Evolutionary conservation across 2,888 invertebrate genomes (phyloP), one percentile per base, ranked within the genome.

Genomic region (Caenorhabditis sp.): DNA sequence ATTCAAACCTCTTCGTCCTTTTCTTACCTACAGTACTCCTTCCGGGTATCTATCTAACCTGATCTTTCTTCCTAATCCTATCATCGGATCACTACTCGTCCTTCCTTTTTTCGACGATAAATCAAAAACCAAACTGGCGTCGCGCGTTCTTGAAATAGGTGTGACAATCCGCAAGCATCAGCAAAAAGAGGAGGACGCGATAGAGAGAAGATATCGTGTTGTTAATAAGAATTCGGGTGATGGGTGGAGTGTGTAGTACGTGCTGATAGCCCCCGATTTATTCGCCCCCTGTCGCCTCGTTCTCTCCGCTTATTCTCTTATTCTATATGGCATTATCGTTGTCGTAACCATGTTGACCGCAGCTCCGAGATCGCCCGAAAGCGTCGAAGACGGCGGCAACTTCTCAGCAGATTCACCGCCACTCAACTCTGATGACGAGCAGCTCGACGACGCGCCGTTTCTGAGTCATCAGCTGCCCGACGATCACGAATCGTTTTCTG

Each of bases 401-500:
- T 71, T 71, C 70, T 61, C 70, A 71, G 61, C 61, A 53, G 70
- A 71, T 71, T 61, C 70, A 35, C 24, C 52, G 45, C 22, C 53
- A n/a, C n/a, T n/a, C 1, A 61, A 71, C 62, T 74, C 75, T 24
- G 75, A 75, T 61, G 68, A 68, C 55, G 75, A 75, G 63, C 75
- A 75, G 26, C 66, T 75, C 8, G 75, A 75, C 66, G 68, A 75
- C 45, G 17, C 37, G 35, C 75, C 75, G 13, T 70, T 70, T 52
- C 37, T 70, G 56, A 75, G 70, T 56, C 75, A 70, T 70, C 70
- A 46, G 30, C 27, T 75, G 62, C 43, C 75, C 17, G 68, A 58
- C 27, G 70, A 63, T 70, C 62, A 68, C 41, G 75, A 75, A 46
- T 70, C 75, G 32, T 75, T 75, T 75, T 70, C 68, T 58, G 75